phyloP scores from a whole-genome alignment of 2,888 invertebrate species.

The Craniophora ligustri region DNA sequence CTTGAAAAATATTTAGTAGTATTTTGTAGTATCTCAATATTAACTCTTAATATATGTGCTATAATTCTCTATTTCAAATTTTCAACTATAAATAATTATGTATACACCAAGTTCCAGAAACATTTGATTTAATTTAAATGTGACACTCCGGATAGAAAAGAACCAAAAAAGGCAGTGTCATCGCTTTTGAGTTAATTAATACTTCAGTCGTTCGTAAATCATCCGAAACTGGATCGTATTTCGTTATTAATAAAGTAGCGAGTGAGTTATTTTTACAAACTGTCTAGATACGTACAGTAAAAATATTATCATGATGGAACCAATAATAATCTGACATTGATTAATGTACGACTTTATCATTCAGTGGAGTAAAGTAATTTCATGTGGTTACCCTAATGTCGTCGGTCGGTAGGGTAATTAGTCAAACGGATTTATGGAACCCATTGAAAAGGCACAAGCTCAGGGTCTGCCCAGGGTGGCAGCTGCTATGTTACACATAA shows the following conservation, averaged over 20 bases:
- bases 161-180: too few species aligned
- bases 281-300: constrained; percentile 7
- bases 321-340: constrained; percentile 50
- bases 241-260: constrained; percentile 8
- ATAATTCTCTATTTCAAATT: too few species aligned
- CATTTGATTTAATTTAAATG: too few species aligned
- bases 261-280: constrained; percentile 27
- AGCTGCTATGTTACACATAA: neutral
- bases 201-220: constrained; percentile 6
- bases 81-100: too few species aligned
- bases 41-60: too few species aligned
- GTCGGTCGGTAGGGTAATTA: constrained; percentile 27
- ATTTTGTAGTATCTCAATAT: too few species aligned
- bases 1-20: too few species aligned
- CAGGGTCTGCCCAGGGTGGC: neutral
- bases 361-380: constrained; percentile 10
- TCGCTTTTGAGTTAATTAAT: constrained; percentile 6
- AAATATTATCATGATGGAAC: constrained; percentile 24
- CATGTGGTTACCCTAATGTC: constrained; percentile 3
- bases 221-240: constrained; percentile 12
- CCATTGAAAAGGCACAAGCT: neutral
- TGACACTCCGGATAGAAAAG: too few species aligned
- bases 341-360: constrained; percentile 46
- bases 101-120: too few species aligned
- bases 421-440: constrained; percentile 22